These are phyloP conservation scores for Mus minutoides DNA, from an alignment of 2,797 vertebrate species.

Conservation along the genomic window DNA sequence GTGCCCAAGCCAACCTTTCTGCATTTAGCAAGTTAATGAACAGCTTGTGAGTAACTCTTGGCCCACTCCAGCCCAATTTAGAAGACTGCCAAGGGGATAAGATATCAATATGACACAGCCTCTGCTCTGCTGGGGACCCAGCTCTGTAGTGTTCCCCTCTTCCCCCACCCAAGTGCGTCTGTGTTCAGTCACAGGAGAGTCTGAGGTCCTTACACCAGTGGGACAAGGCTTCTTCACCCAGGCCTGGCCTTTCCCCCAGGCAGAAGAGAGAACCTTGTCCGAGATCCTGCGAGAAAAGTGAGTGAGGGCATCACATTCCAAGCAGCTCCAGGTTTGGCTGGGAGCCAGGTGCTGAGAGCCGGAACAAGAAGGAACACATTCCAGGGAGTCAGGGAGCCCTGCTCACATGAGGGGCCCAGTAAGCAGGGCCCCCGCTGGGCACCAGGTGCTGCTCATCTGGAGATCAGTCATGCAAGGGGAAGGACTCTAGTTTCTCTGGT, in stretches of 20 bases:
- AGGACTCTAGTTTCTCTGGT: slow-evolving; percentile 42
- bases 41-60: slow-evolving; percentile 69
- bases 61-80: slow-evolving; percentile 64
- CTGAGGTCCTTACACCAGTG: background rate
- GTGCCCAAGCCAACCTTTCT: slow-evolving; percentile 50
- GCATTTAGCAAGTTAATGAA: slow-evolving; percentile 74
- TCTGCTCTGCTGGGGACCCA: background rate
- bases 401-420: slow-evolving; percentile 34
- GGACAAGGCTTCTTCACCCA: background rate
- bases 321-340: slow-evolving; percentile 71
- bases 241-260: background rate
- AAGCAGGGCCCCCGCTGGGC: slow-evolving; percentile 44
- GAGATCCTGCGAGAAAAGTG: slow-evolving; percentile 34
- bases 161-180: background rate
- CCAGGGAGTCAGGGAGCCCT: slow-evolving; percentile 71
- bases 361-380: slow-evolving; percentile 81
- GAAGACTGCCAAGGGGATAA: slow-evolving; percentile 41
- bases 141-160: background rate
- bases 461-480: slow-evolving; percentile 13
- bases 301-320: slow-evolving; percentile 63
- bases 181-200: background rate
- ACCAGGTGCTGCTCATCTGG: slow-evolving; percentile 65
- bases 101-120: background rate
- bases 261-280: slow-evolving; percentile 26
- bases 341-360: slow-evolving; percentile 68